Conservation (phyloP, 2,797 vertebrate genomes). For the Gallinago stenura region DNA sequence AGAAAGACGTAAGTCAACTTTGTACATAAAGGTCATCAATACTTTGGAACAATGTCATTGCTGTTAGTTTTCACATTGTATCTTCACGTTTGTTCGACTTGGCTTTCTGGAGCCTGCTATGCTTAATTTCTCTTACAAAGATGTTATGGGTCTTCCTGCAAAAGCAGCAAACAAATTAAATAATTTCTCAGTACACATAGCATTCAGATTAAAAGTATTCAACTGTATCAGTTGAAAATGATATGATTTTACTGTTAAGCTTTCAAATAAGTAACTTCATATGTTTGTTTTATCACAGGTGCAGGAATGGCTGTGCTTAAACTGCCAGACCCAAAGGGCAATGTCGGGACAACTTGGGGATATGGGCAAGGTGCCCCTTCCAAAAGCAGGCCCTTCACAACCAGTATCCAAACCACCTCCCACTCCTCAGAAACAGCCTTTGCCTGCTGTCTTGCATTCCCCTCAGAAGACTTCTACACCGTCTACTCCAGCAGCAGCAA, state of each 20-base stretch:
- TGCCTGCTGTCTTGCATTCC: conserved; percentile 54
- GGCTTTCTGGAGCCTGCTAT: background rate
- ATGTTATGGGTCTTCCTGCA: background rate
- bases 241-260: background rate
- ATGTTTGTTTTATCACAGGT: conserved; percentile 81
- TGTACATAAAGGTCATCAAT: background rate
- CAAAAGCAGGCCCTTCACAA: conserved; percentile 56
- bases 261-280: conserved; percentile 25
- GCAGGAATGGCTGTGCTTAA: conserved; percentile 97
- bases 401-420: conserved; percentile 58
- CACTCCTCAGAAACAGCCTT: conserved; percentile 49
- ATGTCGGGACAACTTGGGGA: conserved; percentile 89
- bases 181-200: background rate
- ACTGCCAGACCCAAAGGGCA: conserved; percentile 95
- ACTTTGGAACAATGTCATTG: background rate
- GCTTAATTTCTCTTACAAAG: background rate
- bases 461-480: conserved; percentile 70
- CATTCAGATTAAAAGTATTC: background rate
- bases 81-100: background rate
- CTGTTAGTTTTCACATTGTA: background rate
- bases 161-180: background rate
- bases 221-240: background rate
- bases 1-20: background rate
- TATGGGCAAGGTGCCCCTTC: conserved; percentile 78
- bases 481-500: conserved; percentile 45